Percentiles rank a stretch among this genome's conserved stretches.
phyloP scores from a whole-genome alignment of 2,888 invertebrate species.

The Melikaiella ostensackeni region DNA sequence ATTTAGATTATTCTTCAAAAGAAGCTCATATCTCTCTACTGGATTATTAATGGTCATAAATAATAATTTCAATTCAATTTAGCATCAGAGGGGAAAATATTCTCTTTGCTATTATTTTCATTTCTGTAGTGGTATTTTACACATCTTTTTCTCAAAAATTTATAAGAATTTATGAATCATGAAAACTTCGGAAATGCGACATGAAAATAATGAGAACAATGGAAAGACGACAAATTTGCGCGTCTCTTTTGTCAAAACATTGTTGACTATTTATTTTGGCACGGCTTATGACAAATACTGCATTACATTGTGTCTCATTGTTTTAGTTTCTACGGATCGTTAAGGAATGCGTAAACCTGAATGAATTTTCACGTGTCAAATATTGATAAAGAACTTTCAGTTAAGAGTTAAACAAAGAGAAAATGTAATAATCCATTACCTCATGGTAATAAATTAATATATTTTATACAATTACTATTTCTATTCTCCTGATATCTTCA shows the following conservation, averaged over 20 bases:
- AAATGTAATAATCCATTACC: too few relatives aligned
- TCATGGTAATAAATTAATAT: too few relatives aligned
- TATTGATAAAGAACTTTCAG: too few relatives aligned
- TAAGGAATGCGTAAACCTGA: neutral
- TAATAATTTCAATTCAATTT: constrained; percentile 40
- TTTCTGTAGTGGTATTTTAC: neutral
- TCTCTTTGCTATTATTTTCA: neutral
- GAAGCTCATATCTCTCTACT: neutral
- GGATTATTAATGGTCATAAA: constrained; percentile 33
- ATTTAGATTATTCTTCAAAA: neutral
- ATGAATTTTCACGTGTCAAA: neutral
- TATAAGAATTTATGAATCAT: neutral
- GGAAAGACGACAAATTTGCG: neutral
- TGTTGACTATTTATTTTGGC: constrained; percentile 4
- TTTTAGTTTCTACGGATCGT: neutral
- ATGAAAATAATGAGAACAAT: neutral
- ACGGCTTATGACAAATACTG: neutral
- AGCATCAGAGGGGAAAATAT: neutral
- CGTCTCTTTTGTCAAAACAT: neutral
- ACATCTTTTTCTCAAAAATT: neutral
- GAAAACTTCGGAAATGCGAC: neutral
- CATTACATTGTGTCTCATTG: neutral
- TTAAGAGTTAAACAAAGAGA: too few relatives aligned
- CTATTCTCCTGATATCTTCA: too few relatives aligned
- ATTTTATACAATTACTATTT: too few relatives aligned